Percentiles rank a stretch among this genome's conserved stretches.
Conservation (phyloP, 1,140 invertebrate genomes). For the Heliconius hewitsoni region DNA sequence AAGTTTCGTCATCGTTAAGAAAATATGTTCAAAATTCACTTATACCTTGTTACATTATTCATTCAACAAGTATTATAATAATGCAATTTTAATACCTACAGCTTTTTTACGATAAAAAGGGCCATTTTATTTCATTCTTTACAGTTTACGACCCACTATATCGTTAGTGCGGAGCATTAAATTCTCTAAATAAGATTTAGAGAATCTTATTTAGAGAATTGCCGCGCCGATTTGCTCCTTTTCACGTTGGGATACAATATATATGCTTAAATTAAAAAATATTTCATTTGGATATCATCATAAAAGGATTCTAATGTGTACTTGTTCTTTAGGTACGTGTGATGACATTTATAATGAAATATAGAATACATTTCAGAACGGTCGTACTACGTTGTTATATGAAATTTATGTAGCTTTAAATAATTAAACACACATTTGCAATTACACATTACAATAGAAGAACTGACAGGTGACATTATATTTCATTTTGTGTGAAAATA, state of each 20-base stretch:
- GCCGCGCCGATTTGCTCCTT: neutral
- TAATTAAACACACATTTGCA: no score
- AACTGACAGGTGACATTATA: no score
- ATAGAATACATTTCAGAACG: neutral
- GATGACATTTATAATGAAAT: neutral
- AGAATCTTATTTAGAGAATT: neutral
- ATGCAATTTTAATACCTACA: neutral
- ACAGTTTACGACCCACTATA: conserved; percentile 19
- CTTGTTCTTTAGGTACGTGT: neutral
- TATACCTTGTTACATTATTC: no score
- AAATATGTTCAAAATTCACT: no score
- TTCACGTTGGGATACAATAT: neutral
- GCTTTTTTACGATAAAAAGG: neutral
- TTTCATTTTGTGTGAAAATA: no score
- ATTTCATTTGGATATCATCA: conserved; percentile 8
- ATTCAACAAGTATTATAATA: no score
- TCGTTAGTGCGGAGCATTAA: conserved; percentile 14
- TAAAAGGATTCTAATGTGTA: conserved; percentile 18
- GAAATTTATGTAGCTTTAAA: neutral
- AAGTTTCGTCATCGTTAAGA: no score
- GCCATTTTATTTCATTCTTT: conserved; percentile 3
- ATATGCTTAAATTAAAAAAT: neutral
- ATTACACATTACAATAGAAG: no score
- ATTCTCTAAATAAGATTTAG: conserved; percentile 3
- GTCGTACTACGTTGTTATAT: neutral